phyloP scores from a whole-genome alignment of 2,797 vertebrate species.

The Fistularia tabacaria region DNA sequence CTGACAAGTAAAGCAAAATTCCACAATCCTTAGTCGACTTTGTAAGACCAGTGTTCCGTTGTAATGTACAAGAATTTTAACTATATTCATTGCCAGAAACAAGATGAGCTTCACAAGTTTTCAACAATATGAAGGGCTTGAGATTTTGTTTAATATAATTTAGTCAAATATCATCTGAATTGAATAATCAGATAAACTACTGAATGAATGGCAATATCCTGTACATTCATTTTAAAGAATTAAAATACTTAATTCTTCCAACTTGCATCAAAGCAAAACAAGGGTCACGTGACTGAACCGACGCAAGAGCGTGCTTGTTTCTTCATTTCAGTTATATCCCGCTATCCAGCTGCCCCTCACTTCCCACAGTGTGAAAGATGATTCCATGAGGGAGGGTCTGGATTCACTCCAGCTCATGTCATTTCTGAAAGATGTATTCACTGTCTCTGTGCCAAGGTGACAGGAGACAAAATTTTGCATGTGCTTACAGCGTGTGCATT shows the following conservation, averaged over 20 bases:
- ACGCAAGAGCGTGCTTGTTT: conserved; percentile 39
- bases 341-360: conserved; percentile 21
- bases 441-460: conserved; percentile 31
- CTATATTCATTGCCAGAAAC: too few relatives aligned
- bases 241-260: background rate
- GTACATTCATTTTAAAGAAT: background rate
- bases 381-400: conserved; percentile 24
- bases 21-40: too few relatives aligned
- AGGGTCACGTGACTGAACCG: conserved; percentile 16
- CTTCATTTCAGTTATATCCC: conserved; percentile 38
- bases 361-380: conserved; percentile 52
- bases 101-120: too few relatives aligned
- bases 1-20: too few relatives aligned
- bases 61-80: too few relatives aligned
- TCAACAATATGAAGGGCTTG: too few relatives aligned
- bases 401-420: conserved; percentile 29
- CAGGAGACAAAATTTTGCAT: conserved; percentile 20
- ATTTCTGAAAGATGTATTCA: conserved; percentile 18
- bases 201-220: too few relatives aligned
- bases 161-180: too few relatives aligned
- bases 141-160: too few relatives aligned
- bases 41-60: too few relatives aligned
- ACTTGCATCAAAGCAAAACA: conserved; percentile 29
- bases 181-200: too few relatives aligned
- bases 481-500: conserved; percentile 21